Evolutionary conservation across 2,888 invertebrate species (phyloP).

Genomic region (Hecatera dysodea): DNA sequence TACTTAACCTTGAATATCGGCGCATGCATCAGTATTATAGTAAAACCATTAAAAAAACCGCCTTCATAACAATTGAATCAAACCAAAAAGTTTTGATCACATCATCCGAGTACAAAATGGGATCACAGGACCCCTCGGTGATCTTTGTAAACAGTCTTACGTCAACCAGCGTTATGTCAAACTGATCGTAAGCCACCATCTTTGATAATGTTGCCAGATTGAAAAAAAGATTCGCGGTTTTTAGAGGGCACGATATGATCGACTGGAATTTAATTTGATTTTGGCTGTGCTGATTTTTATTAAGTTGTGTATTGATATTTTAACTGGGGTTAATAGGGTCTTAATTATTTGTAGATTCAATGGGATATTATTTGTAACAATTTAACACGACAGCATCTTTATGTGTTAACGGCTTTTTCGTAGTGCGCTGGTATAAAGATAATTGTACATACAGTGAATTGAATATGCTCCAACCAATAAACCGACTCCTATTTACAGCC

Average conservation of each 20-base stretch:
- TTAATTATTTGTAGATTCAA: neutral
- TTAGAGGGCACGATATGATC: slow-evolving; percentile 66
- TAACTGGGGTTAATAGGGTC: neutral
- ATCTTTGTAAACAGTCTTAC: slow-evolving; percentile 73
- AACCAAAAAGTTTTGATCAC: slow-evolving; percentile 21
- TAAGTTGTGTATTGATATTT: neutral
- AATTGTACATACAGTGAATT: no score
- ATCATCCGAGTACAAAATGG: slow-evolving; percentile 48
- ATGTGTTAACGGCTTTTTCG: neutral
- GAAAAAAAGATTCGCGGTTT: slow-evolving; percentile 67
- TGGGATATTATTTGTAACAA: neutral
- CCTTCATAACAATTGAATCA: slow-evolving; percentile 24
- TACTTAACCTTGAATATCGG: neutral
- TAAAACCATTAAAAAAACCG: slow-evolving; percentile 11
- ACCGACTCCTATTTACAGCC: no score
- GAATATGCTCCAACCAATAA: no score
- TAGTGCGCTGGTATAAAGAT: no score
- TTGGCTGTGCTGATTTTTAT: slow-evolving; percentile 9
- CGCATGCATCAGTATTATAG: neutral
- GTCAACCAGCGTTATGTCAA: slow-evolving; percentile 74
- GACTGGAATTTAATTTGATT: slow-evolving; percentile 29
- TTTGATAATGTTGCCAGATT: slow-evolving; percentile 62
- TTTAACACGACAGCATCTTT: neutral
- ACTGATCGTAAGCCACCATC: slow-evolving; percentile 73
- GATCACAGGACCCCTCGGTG: slow-evolving; percentile 60